Percentiles rank a stretch among this genome's conserved stretches.
These are phyloP conservation scores for Acanthosepion pharaonis DNA, from an alignment of 2,888 invertebrate species.

Conservation along the genomic window DNA sequence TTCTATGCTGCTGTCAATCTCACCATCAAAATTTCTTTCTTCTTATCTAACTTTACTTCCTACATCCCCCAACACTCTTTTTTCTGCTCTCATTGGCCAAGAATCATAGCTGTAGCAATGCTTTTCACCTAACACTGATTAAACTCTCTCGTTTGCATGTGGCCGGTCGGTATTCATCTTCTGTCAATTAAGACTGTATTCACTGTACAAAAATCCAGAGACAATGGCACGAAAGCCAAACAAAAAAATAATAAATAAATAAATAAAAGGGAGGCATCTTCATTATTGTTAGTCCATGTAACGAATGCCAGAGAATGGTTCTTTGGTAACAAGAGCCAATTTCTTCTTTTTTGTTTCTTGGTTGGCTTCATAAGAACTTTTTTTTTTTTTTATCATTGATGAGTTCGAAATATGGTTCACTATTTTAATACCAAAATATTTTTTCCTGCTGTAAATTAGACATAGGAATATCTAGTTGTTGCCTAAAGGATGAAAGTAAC, in stretches of 20 bases:
- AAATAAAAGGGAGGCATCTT: not conserved
- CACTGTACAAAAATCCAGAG: slow-evolving; percentile 21
- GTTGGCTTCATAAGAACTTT: not conserved
- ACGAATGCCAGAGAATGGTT: slow-evolving; percentile 18
- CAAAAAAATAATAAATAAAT: not conserved
- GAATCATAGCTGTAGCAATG: not conserved
- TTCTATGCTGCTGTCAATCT: not conserved
- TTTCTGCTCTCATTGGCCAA: not conserved
- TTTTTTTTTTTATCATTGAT: too few species aligned
- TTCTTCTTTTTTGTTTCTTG: not conserved
- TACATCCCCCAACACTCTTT: not conserved
- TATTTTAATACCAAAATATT: not conserved
- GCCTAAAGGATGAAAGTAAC: too few species aligned
- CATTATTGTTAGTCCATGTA: slow-evolving; percentile 20
- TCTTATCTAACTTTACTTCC: not conserved
- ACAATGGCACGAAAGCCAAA: not conserved
- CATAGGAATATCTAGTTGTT: too few species aligned
- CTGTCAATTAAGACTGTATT: not conserved
- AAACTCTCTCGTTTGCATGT: not conserved
- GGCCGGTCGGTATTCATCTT: not conserved
- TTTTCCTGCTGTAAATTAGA: not conserved
- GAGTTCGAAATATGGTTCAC: not conserved
- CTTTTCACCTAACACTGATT: slow-evolving; percentile 33
- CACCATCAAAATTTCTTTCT: too few species aligned
- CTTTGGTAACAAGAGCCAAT: slow-evolving; percentile 33